phyloP scores from a whole-genome alignment of 2,797 vertebrate genomes.

The Artibeus jamaicensis region DNA sequence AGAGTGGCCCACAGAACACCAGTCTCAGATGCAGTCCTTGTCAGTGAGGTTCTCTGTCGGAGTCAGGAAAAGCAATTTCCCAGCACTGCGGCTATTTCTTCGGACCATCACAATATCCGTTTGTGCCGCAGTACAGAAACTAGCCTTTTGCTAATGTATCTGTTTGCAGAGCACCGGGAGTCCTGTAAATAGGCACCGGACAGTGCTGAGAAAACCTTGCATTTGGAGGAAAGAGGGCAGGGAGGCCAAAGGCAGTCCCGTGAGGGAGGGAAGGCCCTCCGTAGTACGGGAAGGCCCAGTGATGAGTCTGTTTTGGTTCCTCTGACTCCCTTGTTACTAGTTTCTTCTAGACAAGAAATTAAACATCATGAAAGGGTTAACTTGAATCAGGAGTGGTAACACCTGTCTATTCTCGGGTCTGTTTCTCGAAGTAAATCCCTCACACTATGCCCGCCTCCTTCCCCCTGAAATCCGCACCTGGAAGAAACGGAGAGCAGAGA shows the following conservation, averaged over 20 bases:
- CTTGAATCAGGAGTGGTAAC: neutral
- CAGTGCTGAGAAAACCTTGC: neutral
- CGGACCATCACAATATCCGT: neutral
- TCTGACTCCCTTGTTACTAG: neutral
- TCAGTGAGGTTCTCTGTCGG: neutral
- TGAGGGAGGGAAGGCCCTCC: neutral
- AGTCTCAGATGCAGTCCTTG: no score
- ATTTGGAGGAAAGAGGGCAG: neutral
- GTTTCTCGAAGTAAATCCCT: neutral
- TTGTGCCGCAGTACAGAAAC: neutral
- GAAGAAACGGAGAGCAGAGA: neutral
- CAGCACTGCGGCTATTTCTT: neutral
- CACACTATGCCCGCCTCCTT: no score
- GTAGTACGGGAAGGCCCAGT: no score
- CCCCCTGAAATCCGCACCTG: no score
- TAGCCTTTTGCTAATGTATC: neutral
- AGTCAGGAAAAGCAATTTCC: neutral
- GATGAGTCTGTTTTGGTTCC: neutral
- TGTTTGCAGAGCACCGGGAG: neutral
- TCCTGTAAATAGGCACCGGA: neutral
- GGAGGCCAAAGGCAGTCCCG: neutral
- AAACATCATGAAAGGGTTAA: neutral
- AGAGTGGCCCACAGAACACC: neutral
- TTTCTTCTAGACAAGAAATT: neutral
- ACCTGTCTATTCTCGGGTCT: neutral